Evolutionary conservation across 2,797 vertebrate species (phyloP).

Genomic region (Hyperoplus immaculatus): DNA sequence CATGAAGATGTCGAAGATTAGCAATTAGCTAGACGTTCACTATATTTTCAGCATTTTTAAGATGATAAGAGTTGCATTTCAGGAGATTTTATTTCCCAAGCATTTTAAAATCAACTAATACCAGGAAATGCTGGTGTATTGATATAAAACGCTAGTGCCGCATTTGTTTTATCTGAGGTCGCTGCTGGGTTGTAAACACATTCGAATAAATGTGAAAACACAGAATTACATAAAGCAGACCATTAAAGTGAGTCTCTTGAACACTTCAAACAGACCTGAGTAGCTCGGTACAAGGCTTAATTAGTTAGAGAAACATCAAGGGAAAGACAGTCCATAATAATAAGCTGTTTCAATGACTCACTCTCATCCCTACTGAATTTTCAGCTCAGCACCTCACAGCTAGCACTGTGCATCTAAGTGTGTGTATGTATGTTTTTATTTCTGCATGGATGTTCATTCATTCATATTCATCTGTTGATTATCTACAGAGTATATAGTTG

Average conservation of each 20-base stretch:
- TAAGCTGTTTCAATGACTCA: conserved; percentile 73
- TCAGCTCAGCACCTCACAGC: conserved; percentile 41
- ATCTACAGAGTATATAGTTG: conserved; percentile 20
- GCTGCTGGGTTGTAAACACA: conserved; percentile 53
- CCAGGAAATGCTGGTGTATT: conserved; percentile 28
- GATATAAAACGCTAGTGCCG: conserved; percentile 9
- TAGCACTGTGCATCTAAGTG: background rate
- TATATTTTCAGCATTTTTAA: conserved; percentile 5
- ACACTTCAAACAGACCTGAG: conserved; percentile 75
- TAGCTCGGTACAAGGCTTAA: conserved; percentile 66
- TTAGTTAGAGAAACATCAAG: conserved; percentile 80
- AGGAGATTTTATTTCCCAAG: background rate
- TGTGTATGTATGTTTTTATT: conserved; percentile 10
- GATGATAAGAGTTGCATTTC: conserved; percentile 15
- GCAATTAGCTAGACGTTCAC: background rate
- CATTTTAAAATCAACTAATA: conserved; percentile 8
- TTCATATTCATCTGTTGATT: background rate
- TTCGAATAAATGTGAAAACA: conserved; percentile 65
- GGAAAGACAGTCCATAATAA: conserved; percentile 67
- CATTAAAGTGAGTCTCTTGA: conserved; percentile 60
- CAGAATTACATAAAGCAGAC: conserved; percentile 46
- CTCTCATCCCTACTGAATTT: conserved; percentile 66
- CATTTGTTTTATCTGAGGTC: conserved; percentile 39
- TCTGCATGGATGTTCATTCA: background rate
- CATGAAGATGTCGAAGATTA: background rate